These are phyloP conservation scores for Altica lythri DNA, from an alignment of 2,888 invertebrate species.

Conservation along the genomic window DNA sequence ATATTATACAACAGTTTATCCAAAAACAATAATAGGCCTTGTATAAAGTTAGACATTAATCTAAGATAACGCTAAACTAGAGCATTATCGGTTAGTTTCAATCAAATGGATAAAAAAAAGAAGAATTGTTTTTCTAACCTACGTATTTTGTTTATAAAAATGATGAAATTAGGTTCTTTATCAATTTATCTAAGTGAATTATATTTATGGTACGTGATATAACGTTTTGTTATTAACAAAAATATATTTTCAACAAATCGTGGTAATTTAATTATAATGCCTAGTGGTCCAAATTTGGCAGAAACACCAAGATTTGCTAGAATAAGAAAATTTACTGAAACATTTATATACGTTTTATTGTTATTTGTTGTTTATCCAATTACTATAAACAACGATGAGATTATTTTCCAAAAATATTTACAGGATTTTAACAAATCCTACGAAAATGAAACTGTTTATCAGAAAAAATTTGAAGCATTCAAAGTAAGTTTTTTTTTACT, in stretches of 20 bases:
- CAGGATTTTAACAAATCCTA: slow-evolving; percentile 61
- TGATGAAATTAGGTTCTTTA: too few relatives aligned
- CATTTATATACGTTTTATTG: slow-evolving; percentile 49
- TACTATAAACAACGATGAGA: slow-evolving; percentile 50
- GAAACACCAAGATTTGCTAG: slow-evolving; percentile 23
- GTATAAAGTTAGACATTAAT: too few relatives aligned
- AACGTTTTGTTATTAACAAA: slow-evolving; percentile 1
- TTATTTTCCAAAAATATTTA: slow-evolving; percentile 59
- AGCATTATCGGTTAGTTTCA: not conserved
- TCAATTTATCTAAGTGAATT: too few relatives aligned
- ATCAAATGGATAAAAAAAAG: not conserved
- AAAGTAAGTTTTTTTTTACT: slow-evolving; percentile 47
- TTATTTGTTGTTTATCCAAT: slow-evolving; percentile 60
- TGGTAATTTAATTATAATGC: slow-evolving; percentile 24
- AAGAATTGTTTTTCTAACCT: not conserved
- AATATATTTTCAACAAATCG: not conserved
- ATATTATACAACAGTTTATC: too few relatives aligned
- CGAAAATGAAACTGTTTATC: slow-evolving; percentile 50
- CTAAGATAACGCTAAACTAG: too few relatives aligned
- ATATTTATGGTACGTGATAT: not conserved
- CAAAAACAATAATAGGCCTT: too few relatives aligned
- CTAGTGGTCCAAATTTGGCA: slow-evolving; percentile 20
- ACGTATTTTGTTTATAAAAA: too few relatives aligned
- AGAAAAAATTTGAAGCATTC: slow-evolving; percentile 45
- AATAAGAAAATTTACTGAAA: slow-evolving; percentile 23